A percentile compares a stretch with the other conserved stretches of the same genome.
Conservation (phyloP, 2,113 vertebrate genomes). For the Onychorhynchus coronatus region DNA sequence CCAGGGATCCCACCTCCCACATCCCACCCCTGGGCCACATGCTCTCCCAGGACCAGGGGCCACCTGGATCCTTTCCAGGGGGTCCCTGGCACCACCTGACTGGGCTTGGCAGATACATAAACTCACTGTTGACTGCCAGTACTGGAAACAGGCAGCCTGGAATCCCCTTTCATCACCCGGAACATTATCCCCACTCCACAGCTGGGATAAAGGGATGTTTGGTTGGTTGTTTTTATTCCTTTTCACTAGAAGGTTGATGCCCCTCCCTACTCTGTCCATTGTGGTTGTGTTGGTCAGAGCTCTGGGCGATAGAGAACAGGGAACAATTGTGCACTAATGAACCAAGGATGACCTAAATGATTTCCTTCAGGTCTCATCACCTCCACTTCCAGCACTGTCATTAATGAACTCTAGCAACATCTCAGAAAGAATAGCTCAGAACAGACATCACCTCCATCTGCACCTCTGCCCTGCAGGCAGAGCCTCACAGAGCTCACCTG, state of each 20-base stretch:
- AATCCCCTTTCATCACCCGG: fast-evolving
- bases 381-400: not conserved
- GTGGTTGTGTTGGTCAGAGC: not conserved
- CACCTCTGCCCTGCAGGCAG: not conserved
- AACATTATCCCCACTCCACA: not conserved
- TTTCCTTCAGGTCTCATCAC: not conserved
- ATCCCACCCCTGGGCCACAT: fast-evolving
- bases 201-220: not conserved
- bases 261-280: not conserved
- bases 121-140: not conserved
- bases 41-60: fast-evolving
- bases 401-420: not conserved
- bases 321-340: not conserved
- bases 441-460: not conserved
- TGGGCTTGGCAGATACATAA: not conserved
- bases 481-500: not conserved
- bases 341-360: not conserved
- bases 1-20: not conserved
- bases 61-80: not conserved
- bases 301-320: not conserved
- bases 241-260: not conserved
- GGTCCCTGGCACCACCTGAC: not conserved
- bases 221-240: not conserved
- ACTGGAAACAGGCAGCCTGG: not conserved
- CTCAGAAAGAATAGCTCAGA: not conserved